Conservation (phyloP, 2,113 vertebrate species). For the Lampris megalopsis region DNA sequence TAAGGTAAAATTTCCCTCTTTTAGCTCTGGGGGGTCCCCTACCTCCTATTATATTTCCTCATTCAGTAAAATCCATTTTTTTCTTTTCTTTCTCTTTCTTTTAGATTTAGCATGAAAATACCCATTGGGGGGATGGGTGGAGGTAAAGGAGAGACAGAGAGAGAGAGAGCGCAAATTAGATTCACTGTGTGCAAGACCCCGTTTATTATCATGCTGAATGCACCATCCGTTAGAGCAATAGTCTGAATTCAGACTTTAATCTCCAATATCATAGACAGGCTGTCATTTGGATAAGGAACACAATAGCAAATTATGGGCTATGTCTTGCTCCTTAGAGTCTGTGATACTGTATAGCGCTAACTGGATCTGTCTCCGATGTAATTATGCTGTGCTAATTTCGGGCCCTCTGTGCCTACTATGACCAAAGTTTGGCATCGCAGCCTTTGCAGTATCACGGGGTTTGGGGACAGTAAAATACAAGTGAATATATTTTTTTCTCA, state of each 20-base stretch:
- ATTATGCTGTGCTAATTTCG: conserved; percentile 78
- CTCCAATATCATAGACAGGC: conserved; percentile 72
- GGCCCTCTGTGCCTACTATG: conserved; percentile 33
- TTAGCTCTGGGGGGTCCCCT: conserved; percentile 64
- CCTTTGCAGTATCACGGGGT: conserved; percentile 36
- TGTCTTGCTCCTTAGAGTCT: conserved; percentile 73
- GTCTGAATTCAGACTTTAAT: conserved; percentile 80
- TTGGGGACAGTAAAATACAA: conserved; percentile 37
- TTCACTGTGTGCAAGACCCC: conserved; percentile 56
- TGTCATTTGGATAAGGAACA: conserved; percentile 67
- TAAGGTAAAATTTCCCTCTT: conserved; percentile 38
- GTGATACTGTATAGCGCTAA: conserved; percentile 52
- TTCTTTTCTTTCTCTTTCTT: conserved; percentile 18
- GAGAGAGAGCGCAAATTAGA: conserved; percentile 61
- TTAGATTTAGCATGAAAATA: conserved; percentile 82
- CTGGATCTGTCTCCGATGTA: conserved; percentile 68
- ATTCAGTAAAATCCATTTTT: conserved; percentile 58
- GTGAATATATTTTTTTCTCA: conserved; percentile 40
- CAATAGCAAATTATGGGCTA: conserved; percentile 78
- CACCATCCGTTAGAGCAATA: conserved; percentile 80
- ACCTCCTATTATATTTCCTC: conserved; percentile 54
- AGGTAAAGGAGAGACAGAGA: conserved; percentile 44
- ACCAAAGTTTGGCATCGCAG: conserved; percentile 44
- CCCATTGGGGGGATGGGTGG: conserved; percentile 53
- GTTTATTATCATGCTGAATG: conserved; percentile 78